Percentiles rank a stretch among this genome's conserved stretches.
phyloP scores from a whole-genome alignment of 1,140 invertebrate species.

The Adelges cooleyi region DNA sequence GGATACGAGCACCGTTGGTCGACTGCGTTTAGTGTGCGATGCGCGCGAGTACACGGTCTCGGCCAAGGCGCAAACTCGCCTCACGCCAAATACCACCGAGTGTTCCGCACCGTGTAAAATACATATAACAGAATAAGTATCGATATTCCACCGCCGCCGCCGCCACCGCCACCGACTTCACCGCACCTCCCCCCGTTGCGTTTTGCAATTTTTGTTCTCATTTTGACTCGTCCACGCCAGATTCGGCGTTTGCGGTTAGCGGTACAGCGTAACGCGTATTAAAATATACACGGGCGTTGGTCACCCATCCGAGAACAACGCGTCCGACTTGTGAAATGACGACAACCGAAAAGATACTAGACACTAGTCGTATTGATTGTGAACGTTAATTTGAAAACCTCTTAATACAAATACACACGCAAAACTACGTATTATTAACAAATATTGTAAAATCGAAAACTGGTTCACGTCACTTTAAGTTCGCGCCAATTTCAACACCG shows the following conservation, averaged over 20 bases:
- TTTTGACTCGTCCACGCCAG: too few relatives aligned
- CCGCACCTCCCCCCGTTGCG: background rate
- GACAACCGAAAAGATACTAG: background rate
- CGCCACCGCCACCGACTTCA: background rate
- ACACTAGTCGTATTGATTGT: too few relatives aligned
- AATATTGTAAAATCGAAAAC: too few relatives aligned
- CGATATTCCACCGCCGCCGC: constrained; percentile 9
- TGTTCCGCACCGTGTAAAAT: constrained; percentile 6
- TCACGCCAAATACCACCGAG: background rate
- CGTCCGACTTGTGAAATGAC: too few relatives aligned
- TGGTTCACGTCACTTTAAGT: too few relatives aligned
- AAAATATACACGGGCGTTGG: background rate
- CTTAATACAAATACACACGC: too few relatives aligned
- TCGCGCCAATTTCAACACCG: too few relatives aligned
- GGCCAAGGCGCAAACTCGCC: constrained; percentile 20
- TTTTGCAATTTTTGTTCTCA: too few relatives aligned
- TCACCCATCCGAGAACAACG: background rate
- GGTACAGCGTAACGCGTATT: too few relatives aligned
- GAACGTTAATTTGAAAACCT: too few relatives aligned
- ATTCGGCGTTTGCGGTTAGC: background rate
- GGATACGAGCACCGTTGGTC: background rate
- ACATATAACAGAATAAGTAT: constrained; percentile 3
- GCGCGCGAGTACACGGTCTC: background rate
- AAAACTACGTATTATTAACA: too few relatives aligned
- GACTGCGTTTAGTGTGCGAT: background rate